Evolutionary conservation across 2,113 vertebrate species (phyloP).

Genomic region (Neolamprologus devosi): DNA sequence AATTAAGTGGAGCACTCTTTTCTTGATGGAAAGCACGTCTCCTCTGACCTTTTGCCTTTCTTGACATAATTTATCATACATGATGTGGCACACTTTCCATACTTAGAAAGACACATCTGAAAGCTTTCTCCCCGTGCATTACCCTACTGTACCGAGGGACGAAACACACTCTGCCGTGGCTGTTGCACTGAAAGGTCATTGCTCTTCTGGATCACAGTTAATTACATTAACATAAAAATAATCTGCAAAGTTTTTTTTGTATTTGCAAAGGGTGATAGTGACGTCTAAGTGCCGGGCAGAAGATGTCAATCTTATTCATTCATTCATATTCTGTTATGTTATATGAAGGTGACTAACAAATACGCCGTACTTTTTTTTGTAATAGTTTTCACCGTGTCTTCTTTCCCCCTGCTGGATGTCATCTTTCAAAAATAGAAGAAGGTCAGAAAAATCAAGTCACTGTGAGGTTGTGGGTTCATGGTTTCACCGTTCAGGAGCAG

Average conservation of each 20-base stretch:
- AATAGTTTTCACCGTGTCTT: background rate
- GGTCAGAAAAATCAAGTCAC: background rate
- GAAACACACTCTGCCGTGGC: background rate
- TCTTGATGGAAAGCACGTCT: conserved; percentile 8
- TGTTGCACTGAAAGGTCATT: conserved; percentile 4
- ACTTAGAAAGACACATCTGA: background rate
- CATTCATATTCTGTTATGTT: background rate
- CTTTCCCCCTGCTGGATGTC: background rate
- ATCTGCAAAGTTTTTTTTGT: background rate
- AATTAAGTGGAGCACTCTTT: conserved; percentile 31
- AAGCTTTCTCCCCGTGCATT: background rate
- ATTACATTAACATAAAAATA: background rate
- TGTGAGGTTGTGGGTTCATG: background rate
- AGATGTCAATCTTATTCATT: background rate
- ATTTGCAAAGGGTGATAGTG: background rate
- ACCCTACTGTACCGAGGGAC: background rate
- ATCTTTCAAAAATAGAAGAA: background rate
- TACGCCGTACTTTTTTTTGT: background rate
- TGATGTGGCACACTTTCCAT: background rate
- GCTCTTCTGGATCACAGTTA: background rate
- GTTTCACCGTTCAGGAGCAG: background rate
- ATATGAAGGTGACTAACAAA: background rate
- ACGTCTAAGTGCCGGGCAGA: background rate
- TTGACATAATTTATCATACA: conserved; percentile 15
- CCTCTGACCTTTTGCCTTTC: conserved; percentile 28